These are phyloP conservation scores for Drosophila prosaltans DNA, from an alignment of 1,140 invertebrate species.

Conservation along the genomic window DNA sequence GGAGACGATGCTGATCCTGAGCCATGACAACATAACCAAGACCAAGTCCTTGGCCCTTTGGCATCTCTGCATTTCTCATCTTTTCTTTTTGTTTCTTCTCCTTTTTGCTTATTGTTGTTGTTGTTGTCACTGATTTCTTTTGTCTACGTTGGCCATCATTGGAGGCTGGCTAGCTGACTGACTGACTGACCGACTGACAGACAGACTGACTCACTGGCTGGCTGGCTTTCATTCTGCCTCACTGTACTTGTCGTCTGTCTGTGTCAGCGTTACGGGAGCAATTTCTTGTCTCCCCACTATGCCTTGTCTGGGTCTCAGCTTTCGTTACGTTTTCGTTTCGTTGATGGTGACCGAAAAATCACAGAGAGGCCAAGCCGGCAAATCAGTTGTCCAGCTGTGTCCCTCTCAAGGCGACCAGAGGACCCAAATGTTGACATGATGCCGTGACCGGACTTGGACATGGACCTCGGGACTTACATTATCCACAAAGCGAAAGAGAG, in stretches of 20 bases:
- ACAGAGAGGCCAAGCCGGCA: constrained; percentile 65
- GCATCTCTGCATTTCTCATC: constrained; percentile 28
- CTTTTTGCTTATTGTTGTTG: constrained; percentile 20
- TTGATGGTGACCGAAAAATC: constrained; percentile 64
- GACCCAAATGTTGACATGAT: constrained; percentile 58
- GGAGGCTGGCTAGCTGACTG: no score
- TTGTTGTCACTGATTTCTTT: constrained; percentile 73
- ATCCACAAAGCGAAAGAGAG: no score
- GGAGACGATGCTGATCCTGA: constrained; percentile 21
- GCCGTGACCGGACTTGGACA: constrained; percentile 56
- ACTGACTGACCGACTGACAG: no score
- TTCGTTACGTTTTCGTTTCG: constrained; percentile 17
- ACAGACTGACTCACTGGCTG: neutral
- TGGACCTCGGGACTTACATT: constrained; percentile 14
- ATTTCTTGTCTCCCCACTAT: constrained; percentile 25
- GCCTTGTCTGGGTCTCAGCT: neutral
- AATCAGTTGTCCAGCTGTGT: constrained; percentile 48
- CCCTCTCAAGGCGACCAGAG: constrained; percentile 50
- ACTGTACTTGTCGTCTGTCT: constrained; percentile 23
- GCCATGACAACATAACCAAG: constrained; percentile 7
- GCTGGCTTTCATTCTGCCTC: constrained; percentile 25
- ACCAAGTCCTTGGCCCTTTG: constrained; percentile 40
- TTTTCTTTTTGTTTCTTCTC: constrained; percentile 16
- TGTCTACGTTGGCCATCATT: constrained; percentile 49
- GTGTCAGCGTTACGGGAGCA: constrained; percentile 44